Conservation (phyloP, 2,797 vertebrate species). For the Paramormyrops hopkinsi region DNA sequence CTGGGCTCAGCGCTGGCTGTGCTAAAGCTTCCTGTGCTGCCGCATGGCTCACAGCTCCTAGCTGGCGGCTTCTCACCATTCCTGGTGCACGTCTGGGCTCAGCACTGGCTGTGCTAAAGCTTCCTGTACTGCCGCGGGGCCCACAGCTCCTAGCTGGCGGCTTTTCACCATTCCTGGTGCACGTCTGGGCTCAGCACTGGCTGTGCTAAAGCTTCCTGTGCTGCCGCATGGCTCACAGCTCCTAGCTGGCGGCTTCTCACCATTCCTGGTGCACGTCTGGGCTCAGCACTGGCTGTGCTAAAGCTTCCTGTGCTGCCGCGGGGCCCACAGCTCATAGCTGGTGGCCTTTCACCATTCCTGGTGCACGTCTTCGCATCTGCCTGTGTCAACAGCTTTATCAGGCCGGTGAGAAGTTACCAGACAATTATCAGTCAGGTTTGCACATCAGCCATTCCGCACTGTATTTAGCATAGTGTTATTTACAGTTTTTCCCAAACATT, state of each 20-base stretch:
- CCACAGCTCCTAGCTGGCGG: not conserved
- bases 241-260: too few species aligned
- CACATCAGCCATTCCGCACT: not conserved
- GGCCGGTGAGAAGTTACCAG: not conserved
- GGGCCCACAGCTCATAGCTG: not conserved
- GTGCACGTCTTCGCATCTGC: not conserved
- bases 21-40: too few species aligned
- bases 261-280: not conserved
- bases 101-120: too few species aligned
- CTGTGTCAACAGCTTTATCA: not conserved
- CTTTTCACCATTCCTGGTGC: not conserved
- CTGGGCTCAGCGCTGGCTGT: too few species aligned
- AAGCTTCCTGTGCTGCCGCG: not conserved
- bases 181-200: not conserved
- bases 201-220: not conserved
- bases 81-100: too few species aligned
- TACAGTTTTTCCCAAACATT: not conserved
- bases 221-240: not conserved
- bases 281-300: not conserved
- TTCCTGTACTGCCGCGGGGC: not conserved
- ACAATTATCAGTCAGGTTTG: not conserved
- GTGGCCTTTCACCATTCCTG: not conserved
- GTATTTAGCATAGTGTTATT: not conserved
- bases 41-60: not conserved
- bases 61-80: not conserved